These are phyloP conservation scores for Cryptotis parvus DNA, from an alignment of 2,113 vertebrate genomes.

Conservation along the genomic window DNA sequence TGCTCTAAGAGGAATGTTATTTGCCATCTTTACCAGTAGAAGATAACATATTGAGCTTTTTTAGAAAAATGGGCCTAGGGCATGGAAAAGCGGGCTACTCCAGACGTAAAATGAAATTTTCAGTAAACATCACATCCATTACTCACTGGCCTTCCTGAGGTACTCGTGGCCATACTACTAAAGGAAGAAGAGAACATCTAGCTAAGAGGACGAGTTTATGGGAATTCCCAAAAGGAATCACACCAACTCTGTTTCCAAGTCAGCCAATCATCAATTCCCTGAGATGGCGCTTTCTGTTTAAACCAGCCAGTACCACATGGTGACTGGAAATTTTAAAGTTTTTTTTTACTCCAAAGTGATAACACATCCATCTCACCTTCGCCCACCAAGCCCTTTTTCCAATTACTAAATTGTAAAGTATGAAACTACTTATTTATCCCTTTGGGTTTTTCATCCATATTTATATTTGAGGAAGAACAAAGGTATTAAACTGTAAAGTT, in stretches of 20 bases:
- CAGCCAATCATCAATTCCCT: neutral
- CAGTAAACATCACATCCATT: neutral
- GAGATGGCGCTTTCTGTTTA: neutral
- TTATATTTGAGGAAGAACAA: slow-evolving; percentile 37
- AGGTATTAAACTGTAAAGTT: neutral
- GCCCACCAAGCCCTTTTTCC: neutral
- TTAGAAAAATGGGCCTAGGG: neutral
- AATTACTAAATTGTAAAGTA: neutral
- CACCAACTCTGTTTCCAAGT: slow-evolving; percentile 34
- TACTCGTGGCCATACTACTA: neutral
- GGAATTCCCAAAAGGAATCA: neutral
- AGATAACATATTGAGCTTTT: too few relatives aligned
- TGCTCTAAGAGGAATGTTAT: neutral
- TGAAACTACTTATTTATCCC: neutral
- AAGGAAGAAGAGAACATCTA: neutral
- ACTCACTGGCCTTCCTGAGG: neutral
- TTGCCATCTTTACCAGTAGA: neutral
- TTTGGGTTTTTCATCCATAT: neutral
- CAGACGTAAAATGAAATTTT: neutral
- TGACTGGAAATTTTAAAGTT: neutral
- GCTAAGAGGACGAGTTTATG: slow-evolving; percentile 1
- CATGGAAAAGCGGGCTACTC: neutral
- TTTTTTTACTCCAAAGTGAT: neutral
- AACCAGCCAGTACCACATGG: neutral
- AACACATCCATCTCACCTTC: neutral